Base-by-base conservation (phyloP, 2,113 vertebrate genomes). In the Orientallactaga bullata region DNA sequence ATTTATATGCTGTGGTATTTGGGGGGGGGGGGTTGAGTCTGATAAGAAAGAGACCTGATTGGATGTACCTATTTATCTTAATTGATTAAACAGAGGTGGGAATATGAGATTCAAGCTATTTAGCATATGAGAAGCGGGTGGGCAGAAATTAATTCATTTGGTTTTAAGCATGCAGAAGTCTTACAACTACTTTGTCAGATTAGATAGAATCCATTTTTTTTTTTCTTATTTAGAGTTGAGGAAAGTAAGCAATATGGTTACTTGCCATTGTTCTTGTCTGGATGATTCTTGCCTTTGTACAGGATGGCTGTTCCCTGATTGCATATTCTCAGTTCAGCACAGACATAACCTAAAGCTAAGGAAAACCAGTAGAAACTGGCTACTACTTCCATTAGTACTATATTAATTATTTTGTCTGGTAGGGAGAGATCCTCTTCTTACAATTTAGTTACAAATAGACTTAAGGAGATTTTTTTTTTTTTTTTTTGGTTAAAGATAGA, bases 401-500 rank as follows among this genome's bases (percentile, higher is more conserved):
- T 89, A 91, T 72, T 95, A 55, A 66, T 6, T 61, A 73, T 83
- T 60, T 39, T 78, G 51, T 30, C 65, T 89, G 16, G 7, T 78
- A 20, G 76, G 30, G 13, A 90, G 21, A 89, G 71, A 80, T 7
- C 83, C 30, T 55, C 15, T 88, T 5, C 55, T 95, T 79, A 39
- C 30, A 77, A 63, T 80, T 91, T 91, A 93, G 77, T 87, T 47
- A 60, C 2, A 68, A 66, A n/a, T 89, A 7, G 73, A 42, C 87
- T 86, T 72, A 76, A 85, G 32, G 79, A 84, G 60, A 30, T 58
- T 85, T 28, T 83, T 47, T 95, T 83, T 93, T n/a, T n/a, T n/a
- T n/a, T n/a, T n/a, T n/a, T n/a, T n/a, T n/a, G 6, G 39, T 5
- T 74, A 65, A 83, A 61, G n/a, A 39, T 21, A 76, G 65, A 82